phyloP scores from a whole-genome alignment of 2,797 vertebrate species.

The Myotis daubentonii region DNA sequence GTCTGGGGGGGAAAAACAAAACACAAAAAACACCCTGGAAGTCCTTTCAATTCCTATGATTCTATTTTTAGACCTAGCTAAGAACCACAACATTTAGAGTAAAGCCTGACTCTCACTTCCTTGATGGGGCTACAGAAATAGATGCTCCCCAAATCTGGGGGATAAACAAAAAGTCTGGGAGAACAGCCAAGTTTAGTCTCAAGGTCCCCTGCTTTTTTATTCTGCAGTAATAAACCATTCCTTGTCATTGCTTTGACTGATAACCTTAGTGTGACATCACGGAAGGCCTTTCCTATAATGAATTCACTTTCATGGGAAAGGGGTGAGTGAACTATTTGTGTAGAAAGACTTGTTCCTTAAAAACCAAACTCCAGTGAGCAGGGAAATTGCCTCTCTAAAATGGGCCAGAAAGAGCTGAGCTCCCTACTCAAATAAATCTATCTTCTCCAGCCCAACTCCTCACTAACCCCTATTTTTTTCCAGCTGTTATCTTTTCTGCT shows the following conservation, averaged over 20 bases:
- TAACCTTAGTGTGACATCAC: neutral
- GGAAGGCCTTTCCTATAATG: neutral
- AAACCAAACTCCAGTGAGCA: neutral
- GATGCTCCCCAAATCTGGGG: neutral
- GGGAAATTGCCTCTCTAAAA: neutral
- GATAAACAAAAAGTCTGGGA: neutral
- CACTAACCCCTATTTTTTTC: neutral
- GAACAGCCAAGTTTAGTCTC: neutral
- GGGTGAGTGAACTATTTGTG: neutral
- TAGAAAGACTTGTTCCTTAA: neutral
- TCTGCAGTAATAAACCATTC: neutral
- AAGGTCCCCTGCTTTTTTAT: neutral
- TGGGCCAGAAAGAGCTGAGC: neutral
- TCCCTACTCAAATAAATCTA: neutral
- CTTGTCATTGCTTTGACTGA: neutral
- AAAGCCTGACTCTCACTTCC: constrained; percentile 55
- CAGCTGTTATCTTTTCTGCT: neutral
- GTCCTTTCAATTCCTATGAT: constrained; percentile 3
- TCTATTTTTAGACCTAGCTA: constrained; percentile 32
- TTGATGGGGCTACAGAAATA: constrained; percentile 39
- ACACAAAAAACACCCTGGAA: neutral
- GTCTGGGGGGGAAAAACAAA: neutral
- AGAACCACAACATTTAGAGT: constrained; percentile 51
- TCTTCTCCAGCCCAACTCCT: neutral
- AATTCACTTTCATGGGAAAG: neutral